Conservation (phyloP, 2,113 vertebrate genomes). For the human region GRCh38 chr18:73958501-73959000, state of each 20-base stretch:
- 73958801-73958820: background rate
- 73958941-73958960: background rate
- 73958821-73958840: background rate
- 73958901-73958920: background rate
- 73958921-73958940: fast-evolving
- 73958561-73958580: background rate
- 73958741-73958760: background rate
- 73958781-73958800: too few species aligned
- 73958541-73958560: background rate
- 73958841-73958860: background rate
- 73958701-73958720: too few species aligned
- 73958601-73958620: background rate
- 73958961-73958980: background rate
- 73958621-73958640: background rate
- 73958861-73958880: background rate
- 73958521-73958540: fast-evolving
- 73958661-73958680: fast-evolving
- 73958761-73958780: too few species aligned
- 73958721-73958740: too few species aligned
- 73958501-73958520: background rate
- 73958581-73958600: background rate
- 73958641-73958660: fast-evolving
- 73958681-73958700: background rate
- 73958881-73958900: background rate
- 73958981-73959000: background rate